Evolutionary conservation across 2,888 invertebrate genomes (phyloP), one percentile per base, ranked within the genome.

Genomic region (Leptura quadrifasciata): DNA sequence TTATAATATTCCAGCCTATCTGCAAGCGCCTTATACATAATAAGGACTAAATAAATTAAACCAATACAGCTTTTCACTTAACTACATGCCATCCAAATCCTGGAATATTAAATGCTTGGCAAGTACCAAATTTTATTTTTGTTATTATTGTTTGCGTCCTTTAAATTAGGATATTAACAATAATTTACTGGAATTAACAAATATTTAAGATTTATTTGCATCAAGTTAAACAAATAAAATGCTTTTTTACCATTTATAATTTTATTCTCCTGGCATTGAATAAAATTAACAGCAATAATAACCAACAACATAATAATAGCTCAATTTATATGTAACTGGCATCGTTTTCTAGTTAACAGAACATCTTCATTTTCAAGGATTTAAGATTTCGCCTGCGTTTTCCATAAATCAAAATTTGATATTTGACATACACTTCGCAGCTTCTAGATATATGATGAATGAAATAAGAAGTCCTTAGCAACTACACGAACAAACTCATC

Each of bases 321-420:
- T 35, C 52, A 52, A 65, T 65, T 54, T 20, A 12, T 39, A 63
- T 39, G 39, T 21, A 65, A 17, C 21, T 12, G 21, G 24, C 54
- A 54, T 65, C 52, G 54, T 68, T 68, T 68, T 68, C 57, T 31
- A 55, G 35, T 68, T 68, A 55, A 57, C 18, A 20, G 57, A 35
- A 55, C 58, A 57, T 58, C 69, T 69, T 58, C 69, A 58, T 69
- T 39, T 69, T 58, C 24, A 35, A 18, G n/a, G 58, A 39, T 58
- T 31, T 35, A 24, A 69, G 24, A 24, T 47, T 35, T 58, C 31
- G 21, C 17, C 12, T 31, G 69, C 69, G 39, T 39, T 35, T 69
- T 39, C 58, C 69, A 58, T 69, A 58, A 69, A 69, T 69, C 69
- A 69, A 69, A 69, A 57, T 68, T 68, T 57, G 58, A 69, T 69